These are phyloP conservation scores for Drosophila cognata DNA, from an alignment of 2,888 invertebrate genomes.

Conservation along the genomic window DNA sequence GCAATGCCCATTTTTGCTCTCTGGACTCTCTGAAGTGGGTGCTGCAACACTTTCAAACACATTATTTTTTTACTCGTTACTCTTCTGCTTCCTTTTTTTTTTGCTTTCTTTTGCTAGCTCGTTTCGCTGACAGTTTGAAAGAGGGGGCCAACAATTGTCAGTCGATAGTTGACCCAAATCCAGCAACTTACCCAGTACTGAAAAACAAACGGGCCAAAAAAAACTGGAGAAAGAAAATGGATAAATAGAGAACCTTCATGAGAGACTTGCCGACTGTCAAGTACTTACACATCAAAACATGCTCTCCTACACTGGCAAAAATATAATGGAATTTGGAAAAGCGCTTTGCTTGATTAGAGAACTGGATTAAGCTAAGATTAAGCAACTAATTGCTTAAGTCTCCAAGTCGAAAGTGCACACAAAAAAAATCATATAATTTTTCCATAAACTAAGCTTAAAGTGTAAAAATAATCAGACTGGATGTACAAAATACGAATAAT, in stretches of 20 bases:
- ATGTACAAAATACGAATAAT: no score
- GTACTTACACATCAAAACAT: conserved; percentile 37
- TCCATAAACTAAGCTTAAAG: no score
- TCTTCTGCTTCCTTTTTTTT: neutral
- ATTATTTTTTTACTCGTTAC: conserved; percentile 12
- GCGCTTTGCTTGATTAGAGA: neutral
- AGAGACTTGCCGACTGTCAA: conserved; percentile 55
- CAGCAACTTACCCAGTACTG: conserved; percentile 4
- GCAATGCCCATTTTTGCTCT: conserved; percentile 37
- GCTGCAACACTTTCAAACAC: conserved; percentile 57
- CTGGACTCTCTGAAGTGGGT: conserved; percentile 41
- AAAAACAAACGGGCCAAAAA: neutral
- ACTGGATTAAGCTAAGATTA: neutral
- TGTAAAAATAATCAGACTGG: fast-evolving
- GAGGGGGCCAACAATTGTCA: conserved; percentile 58
- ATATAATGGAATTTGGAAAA: neutral
- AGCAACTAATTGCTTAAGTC: neutral
- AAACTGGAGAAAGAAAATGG: neutral
- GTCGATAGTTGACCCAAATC: conserved; percentile 78
- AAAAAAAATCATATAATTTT: neutral
- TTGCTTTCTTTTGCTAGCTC: conserved; percentile 14
- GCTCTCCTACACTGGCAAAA: conserved; percentile 13
- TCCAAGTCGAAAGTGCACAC: neutral
- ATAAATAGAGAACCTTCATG: neutral
- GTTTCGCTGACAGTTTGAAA: conserved; percentile 63